Base-by-base conservation (phyloP, 2,888 invertebrate genomes). In the Lepidochrysops patricia region DNA sequence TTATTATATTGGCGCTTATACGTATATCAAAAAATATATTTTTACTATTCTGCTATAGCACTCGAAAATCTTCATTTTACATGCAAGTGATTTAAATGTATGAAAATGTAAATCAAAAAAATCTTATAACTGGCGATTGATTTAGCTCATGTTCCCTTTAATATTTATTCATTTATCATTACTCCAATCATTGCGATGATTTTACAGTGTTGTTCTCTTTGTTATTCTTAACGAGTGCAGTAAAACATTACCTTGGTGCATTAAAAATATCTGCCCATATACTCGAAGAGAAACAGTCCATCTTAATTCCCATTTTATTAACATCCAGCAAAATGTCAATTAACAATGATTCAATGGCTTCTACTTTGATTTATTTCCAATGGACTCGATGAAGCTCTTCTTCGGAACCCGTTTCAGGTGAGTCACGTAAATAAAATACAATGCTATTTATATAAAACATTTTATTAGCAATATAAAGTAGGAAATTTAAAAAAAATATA, bases 381-480 rank as follows among this genome's bases (percentile, higher is more conserved):
- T 12, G 43, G 29, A 19, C 43, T 43, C 43, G 23, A 4, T 4
- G 9, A 19, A 43, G 19, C 12, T 43, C 43, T 19, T 43, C 43
- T 9, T 9, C 13, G 19, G 13, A 43, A 43, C 43, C 12, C 43
- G 43, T 43, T 19, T 19, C 43, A 23, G 43, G 23, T 43, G 19
- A 19, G 26, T 15, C 27, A 37, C 5, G 19, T 9, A 59, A 66
- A 66, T 66, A 58, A 66, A 68, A 70, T 57, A 61, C 52, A 60
- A 9, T 7, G 34, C 60, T 56, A 61, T 62, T 61, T 64, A 65
- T 72, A 84, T 84, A 87, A 87, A 89, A 87, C 86, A 84, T 87
- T 89, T 89, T 87, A 89, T 88, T 89, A 88, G 85, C 84, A 85
- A 87, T 85, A 84, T 88, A 86, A 84, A 82, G 84, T 88, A 87